Base-by-base conservation (phyloP, 1,140 invertebrate genomes). In the Coboldia fuscipes region DNA sequence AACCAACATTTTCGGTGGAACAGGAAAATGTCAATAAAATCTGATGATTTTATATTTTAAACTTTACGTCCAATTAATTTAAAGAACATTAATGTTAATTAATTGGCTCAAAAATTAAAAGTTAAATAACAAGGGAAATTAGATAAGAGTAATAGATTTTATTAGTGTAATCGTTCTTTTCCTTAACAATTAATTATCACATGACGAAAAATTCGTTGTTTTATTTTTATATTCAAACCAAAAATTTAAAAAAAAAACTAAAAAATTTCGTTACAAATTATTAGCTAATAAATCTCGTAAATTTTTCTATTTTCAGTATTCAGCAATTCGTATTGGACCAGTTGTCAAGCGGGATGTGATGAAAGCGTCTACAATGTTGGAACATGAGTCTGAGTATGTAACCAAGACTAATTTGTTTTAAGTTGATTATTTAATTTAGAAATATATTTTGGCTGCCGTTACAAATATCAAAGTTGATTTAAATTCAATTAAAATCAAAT, bases 281-380 rank as follows among this genome's bases (percentile, higher is more conserved):
- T 8, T 6, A 12, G 10, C 17, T 30, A 4, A 13, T 3, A 20
- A 20, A 4, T 20, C 12, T 20, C 7, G 16, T 4, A 10, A 13
- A 31, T 31, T 3, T 30, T 36, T 24, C 56, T 41, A 48, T 43
- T 72, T 72, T 31, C 65, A 94, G 85, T 97, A 96, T 61, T 80
- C 86, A 28, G 89, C 90, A 32, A 97, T 99, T 45, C 84, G 93
- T 42, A 98, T 99, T 60, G 96, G 96, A 9, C 94, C 96, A 15
- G 94, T 99, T 19, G 94, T 98, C 30, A 98, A 96, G 56, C 89
- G 88, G 48, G 96, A 99, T 58, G 90, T 99, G 2, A 97, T 97
- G 85, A 97, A 92, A 58, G 93, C 93, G 2, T 97, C 93, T 5
- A 86, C 86, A 35, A 99, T 99, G 96, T 56, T 98, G 61, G 93